phyloP scores from a whole-genome alignment of 2,113 vertebrate genomes.

The Tricholaema leucomelas region DNA sequence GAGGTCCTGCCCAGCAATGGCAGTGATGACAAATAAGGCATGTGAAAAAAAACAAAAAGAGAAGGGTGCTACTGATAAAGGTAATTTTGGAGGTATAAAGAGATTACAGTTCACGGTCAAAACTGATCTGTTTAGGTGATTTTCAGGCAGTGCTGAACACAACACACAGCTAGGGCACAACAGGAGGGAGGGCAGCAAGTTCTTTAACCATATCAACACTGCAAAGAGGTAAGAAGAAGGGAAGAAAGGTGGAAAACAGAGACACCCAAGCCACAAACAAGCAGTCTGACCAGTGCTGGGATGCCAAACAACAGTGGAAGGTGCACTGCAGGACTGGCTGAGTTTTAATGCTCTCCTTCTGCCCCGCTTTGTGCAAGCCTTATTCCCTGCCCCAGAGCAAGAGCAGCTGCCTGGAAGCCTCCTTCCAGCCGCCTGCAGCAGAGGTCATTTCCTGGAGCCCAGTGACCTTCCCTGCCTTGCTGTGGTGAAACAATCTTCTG shows the following conservation, averaged over 20 bases:
- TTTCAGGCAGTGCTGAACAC: background rate
- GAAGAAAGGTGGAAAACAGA: background rate
- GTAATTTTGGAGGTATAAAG: background rate
- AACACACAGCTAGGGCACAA: background rate
- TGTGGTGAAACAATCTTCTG: conserved; percentile 22
- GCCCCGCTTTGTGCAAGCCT: background rate
- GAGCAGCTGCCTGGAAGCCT: background rate
- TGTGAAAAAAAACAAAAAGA: background rate
- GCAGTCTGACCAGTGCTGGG: background rate
- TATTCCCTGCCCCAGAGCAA: background rate
- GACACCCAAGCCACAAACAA: background rate
- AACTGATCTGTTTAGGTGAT: background rate
- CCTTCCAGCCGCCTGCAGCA: background rate
- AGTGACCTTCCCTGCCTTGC: background rate
- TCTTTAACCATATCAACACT: background rate
- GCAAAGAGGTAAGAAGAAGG: background rate
- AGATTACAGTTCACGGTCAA: background rate
- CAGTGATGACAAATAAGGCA: background rate
- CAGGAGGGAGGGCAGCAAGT: background rate
- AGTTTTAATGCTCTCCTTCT: background rate
- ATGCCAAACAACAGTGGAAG: background rate
- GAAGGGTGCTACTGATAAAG: background rate
- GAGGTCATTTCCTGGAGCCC: conserved; percentile 11
- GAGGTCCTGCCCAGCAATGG: background rate
- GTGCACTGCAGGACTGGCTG: background rate